Percentiles rank a stretch among this genome's conserved stretches.
Evolutionary conservation across 2,797 vertebrate genomes (phyloP).

Genomic region (Urocyon cinereoargenteus): DNA sequence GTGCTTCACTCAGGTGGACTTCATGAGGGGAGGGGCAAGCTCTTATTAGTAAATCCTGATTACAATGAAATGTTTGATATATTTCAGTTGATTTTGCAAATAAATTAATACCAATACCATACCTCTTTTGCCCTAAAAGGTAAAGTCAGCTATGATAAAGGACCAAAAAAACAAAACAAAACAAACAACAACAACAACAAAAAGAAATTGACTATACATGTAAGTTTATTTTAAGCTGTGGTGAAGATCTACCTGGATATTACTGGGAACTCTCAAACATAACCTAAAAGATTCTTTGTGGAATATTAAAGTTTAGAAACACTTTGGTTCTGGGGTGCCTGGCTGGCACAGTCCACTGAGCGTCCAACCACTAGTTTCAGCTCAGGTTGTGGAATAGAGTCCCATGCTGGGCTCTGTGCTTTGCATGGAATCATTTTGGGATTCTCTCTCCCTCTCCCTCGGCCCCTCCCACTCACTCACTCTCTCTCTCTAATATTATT

Average conservation of each 20-base stretch:
- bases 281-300: conserved; percentile 46
- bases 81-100: background rate
- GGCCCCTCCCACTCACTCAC: background rate
- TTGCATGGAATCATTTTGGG: background rate
- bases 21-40: background rate
- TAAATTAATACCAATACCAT: conserved; percentile 16
- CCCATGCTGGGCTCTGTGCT: background rate
- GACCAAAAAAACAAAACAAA: background rate
- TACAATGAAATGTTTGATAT: background rate
- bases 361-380: fast-evolving
- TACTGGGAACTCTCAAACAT: background rate
- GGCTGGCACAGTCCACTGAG: background rate
- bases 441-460: background rate
- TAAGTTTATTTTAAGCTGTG: background rate
- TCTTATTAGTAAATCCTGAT: conserved; percentile 7
- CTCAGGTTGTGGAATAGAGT: background rate
- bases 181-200: background rate
- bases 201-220: background rate
- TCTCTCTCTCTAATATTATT: background rate
- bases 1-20: background rate
- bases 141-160: background rate
- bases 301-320: conserved; percentile 8
- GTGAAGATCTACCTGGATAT: background rate
- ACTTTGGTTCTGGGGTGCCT: background rate
- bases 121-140: background rate